Base-by-base conservation (phyloP, 2,888 invertebrate species). In the Epinotia ramella region DNA sequence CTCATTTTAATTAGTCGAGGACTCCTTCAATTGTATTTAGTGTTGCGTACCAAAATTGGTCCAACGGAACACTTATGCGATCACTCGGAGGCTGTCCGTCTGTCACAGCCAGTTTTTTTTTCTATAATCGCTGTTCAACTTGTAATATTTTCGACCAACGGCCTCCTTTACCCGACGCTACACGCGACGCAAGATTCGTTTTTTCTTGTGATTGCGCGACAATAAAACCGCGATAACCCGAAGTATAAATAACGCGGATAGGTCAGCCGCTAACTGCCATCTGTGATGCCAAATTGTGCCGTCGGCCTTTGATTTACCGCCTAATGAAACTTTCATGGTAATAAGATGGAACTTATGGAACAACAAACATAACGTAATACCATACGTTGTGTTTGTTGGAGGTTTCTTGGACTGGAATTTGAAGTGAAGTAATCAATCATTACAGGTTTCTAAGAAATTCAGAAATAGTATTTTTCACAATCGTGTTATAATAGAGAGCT, bases 201-300 rank as follows among this genome's bases (percentile, higher is more conserved):
- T 91, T 89, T 89, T 85, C 85, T 89, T 86, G 81, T 87, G 87
- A 90, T 88, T 85, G 85, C 79, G 12, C 62, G 33, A 81, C 80
- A 80, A 79, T 89, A 90, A 89, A 85, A 83, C 83, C 84, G 86
- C 84, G 86, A 84, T 82, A 81, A 81, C 79, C 78, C 56, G 66
- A 72, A 72, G 65, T 75, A 75, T 75, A 72, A 75, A 71, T 75
- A 71, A 72, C 33, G 53, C 62, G 62, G 62, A n/a, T 60, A 64
- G 75, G 70, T 66, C 75, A 71, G 65, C 69, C 64, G 65, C 65
- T 71, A 71, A 75, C 60, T 24, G 75, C 73, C 64, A 40, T 40
- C 74, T 59, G 64, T 59, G 20, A 70, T 65, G 75, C 75, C 75
- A 75, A 75, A 75, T 75, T 64, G 66, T 33, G 20, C 65, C 57